These are phyloP conservation scores for Delphinapterus leucas DNA, from an alignment of 2,113 vertebrate species.

Conservation along the genomic window DNA sequence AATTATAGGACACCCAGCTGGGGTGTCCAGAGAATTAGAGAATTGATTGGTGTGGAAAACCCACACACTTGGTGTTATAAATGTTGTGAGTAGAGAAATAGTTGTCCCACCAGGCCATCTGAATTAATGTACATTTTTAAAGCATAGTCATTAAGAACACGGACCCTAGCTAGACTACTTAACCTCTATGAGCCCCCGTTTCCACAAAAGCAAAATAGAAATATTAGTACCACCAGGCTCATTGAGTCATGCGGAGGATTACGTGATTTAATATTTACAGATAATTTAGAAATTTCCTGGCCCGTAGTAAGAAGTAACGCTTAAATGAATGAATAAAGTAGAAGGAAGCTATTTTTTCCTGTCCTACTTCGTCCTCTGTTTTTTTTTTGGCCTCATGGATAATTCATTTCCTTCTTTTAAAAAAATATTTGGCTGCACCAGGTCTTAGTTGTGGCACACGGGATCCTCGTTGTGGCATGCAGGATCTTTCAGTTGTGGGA, in stretches of 20 bases:
- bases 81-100: background rate
- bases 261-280: constrained; percentile 26
- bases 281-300: background rate
- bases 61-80: background rate
- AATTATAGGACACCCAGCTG: background rate
- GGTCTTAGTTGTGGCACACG: too few relatives aligned
- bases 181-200: background rate
- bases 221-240: background rate
- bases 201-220: background rate
- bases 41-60: background rate
- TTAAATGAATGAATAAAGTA: constrained; percentile 4
- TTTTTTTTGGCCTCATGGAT: background rate
- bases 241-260: background rate
- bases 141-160: background rate
- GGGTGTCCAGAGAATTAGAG: background rate
- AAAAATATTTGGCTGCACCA: too few relatives aligned
- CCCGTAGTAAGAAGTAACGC: background rate
- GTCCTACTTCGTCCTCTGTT: background rate
- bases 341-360: background rate
- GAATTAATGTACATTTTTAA: background rate
- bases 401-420: background rate
- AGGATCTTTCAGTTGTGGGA: too few relatives aligned
- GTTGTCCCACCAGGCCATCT: background rate
- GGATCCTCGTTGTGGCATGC: too few relatives aligned
- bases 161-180: background rate